Evolutionary conservation across 2,888 invertebrate genomes (phyloP).

Genomic region (Ichneumon xanthorius): DNA sequence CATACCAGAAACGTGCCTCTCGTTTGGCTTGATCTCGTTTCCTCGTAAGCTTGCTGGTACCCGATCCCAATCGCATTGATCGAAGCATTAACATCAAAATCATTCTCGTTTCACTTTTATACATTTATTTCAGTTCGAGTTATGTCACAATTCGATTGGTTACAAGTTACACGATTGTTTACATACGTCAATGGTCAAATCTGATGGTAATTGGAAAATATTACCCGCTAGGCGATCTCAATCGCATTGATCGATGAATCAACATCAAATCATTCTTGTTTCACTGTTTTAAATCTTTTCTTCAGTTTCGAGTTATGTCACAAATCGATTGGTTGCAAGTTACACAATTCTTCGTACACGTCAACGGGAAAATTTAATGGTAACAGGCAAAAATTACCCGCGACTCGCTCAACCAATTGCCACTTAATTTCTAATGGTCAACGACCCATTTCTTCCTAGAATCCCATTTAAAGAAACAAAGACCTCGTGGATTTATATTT

Average conservation of each 20-base stretch:
- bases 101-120: not conserved
- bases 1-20: conserved; percentile 54
- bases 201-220: too few species aligned
- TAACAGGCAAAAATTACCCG: not conserved
- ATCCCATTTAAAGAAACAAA: not conserved
- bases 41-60: conserved; percentile 36
- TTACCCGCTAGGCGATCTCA: conserved; percentile 13
- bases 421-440: too few species aligned
- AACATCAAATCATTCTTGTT: not conserved
- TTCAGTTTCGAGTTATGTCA: not conserved
- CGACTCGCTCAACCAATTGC: too few species aligned
- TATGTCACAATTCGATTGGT: not conserved
- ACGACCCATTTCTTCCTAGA: too few species aligned
- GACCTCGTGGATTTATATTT: not conserved
- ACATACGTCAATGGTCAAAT: too few species aligned
- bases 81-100: not conserved
- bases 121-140: not conserved
- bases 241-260: not conserved
- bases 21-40: conserved; percentile 58
- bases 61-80: conserved; percentile 30
- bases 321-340: not conserved
- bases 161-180: not conserved
- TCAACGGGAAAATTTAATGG: too few species aligned
- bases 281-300: not conserved
- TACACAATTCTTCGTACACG: not conserved